Base-by-base conservation (phyloP, 2,888 invertebrate genomes). In the Heliconius erato region DNA sequence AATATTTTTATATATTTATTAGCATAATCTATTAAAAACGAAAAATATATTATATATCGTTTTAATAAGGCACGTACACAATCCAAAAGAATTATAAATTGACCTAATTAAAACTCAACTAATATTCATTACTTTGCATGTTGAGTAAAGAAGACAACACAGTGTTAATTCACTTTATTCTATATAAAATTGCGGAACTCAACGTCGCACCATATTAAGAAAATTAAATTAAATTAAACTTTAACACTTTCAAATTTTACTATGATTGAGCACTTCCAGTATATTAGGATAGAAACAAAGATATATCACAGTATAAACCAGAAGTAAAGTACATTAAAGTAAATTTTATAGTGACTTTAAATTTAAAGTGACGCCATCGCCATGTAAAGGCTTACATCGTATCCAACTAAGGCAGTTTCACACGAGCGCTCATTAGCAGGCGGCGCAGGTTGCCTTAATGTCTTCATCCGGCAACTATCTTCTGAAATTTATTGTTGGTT, bases 401-500 rank as follows among this genome's bases (percentile, higher is more conserved):
- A 69, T 65, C 79, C 59, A 71, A 82, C 63, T 80, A 84, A 84
- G 80, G 79, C 78, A 78, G 82, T 82, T 79, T 80, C 83, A 83
- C 81, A 79, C 76, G 82, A 63, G 65, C 68, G 63, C 81, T 86
- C 86, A 86, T 87, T 87, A 87, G 87, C 85, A 86, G 79, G 84
- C 85, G 80, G 83, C 86, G 84, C 87, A 84, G 87, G 86, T 86
- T 85, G 87, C 84, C 81, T 81, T 87, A 87, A 87, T 87, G 87
- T 87, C 86, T 87, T 84, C 85, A 87, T 87, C 85, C 86, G 74
- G 81, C 82, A 83, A 86, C 85, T 86, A 85, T 86, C 86, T 86
- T 83, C 82, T 79, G 76, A 84, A 85, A 87, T 86, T 86, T 87
- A 86, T 86, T 78, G 86, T 85, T 59, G 67, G 65, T 72, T 85